Evolutionary conservation across 1,140 invertebrate species (phyloP), one percentile per base, ranked within the genome.

Genomic region (Zaprionus africanus): DNA sequence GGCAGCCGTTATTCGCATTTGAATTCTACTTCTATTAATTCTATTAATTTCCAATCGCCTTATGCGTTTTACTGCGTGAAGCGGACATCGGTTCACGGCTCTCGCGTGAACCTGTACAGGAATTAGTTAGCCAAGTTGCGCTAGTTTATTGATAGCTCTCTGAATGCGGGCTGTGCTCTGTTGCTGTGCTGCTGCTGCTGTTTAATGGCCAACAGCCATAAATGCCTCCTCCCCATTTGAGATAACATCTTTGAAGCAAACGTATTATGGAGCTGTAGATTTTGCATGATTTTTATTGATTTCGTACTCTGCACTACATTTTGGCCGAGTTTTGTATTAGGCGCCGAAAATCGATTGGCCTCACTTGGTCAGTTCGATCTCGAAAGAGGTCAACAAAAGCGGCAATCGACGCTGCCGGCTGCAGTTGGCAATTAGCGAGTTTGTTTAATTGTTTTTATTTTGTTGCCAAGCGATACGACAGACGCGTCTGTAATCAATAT

Each of bases 41-140:
- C 71, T 90, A 68, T 88, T 70, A 84, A 81, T 81, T 75, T 90
- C 76, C 70, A 88, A 90, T 84, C 78, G 79, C 82, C 81, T 83
- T 80, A 67, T 90, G 78, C 68, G 81, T 78, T 78, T 59, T 66
- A 67, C 54, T 59, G 56, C 68, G 54, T 64, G 49, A 70, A 41
- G 51, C 60, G 66, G 51, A 62, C 68, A 43, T 70, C 36, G 53
- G 61, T 54, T 68, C 38, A 43, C 59, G 34, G 59, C 41, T 61
- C 36, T 43, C 26, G 53, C 53, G 26, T 26, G 26, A 56, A 31
- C 19, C 53, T 26, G 26, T 31, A 24, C 53, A n/a, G 26, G 46
- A 51, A 51, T 51, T 51, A 51, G 46, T 51, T 22, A 19, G 46
- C 19, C n/a, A n/a, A 41, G 15, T 41, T n/a, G 6, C n/a, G 41